Evolutionary conservation across 64 coral and sea anemone species (phyloP).

Genomic region (Acropora yongei): DNA sequence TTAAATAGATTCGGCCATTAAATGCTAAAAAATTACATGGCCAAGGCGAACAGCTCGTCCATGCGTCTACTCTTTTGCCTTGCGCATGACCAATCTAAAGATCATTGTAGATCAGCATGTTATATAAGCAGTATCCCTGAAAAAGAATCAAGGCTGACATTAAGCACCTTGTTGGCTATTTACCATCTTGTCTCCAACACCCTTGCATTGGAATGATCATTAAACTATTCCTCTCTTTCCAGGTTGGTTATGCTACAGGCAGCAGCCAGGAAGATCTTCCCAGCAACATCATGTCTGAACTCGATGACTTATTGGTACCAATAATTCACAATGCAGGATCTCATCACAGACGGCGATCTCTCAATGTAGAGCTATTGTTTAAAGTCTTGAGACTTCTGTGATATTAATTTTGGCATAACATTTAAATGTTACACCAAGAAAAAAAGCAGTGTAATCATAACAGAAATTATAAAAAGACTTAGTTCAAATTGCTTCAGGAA

Average conservation of each 20-base stretch:
- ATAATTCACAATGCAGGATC: slow-evolving; percentile 82
- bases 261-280: slow-evolving; percentile 74
- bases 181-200: no score
- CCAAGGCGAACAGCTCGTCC: background rate
- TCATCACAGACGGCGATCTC: slow-evolving; percentile 50
- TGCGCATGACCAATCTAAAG: background rate
- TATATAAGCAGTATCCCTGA: no score
- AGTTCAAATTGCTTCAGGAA: no score
- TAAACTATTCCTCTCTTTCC: background rate
- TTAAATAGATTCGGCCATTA: slow-evolving; percentile 1
- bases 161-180: no score
- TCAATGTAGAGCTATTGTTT: slow-evolving; percentile 84
- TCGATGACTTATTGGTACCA: slow-evolving; percentile 86
- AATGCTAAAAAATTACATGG: slow-evolving; percentile 6
- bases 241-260: slow-evolving; percentile 92
- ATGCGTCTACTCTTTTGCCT: background rate
- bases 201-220: no score
- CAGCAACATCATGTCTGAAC: slow-evolving; percentile 64
- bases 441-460: background rate
- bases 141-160: no score
- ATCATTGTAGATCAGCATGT: no score
- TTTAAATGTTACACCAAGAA: background rate
- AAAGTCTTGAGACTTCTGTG: slow-evolving; percentile 81
- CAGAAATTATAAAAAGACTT: no score
- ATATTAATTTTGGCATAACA: background rate